Evolutionary conservation across 2,797 vertebrate species (phyloP), one percentile per base, ranked within the genome.

Genomic region (Brotula barbata): DNA sequence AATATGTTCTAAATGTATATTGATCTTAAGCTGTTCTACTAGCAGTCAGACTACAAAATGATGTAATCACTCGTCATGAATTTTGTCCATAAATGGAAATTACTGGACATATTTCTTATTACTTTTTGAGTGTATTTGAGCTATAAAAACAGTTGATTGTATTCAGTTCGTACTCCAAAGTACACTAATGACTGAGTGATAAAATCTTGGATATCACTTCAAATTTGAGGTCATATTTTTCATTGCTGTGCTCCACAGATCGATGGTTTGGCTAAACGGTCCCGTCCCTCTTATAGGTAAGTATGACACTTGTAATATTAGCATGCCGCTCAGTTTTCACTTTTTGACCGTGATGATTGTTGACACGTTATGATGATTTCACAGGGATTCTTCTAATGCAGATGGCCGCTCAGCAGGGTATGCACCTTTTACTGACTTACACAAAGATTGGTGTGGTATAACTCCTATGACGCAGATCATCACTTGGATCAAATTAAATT

Each of bases 351-450:
- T 22, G 10, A 19, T 33, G 10, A 19, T 19, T 52, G 14, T 16
- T 36, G 10, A 21, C 5, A 7, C 3, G 6, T 16, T 8, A 0
- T 11, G 1, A 1, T 22, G n/a, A 40, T 22, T 61, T 34, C 23
- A 6, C 31, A 77, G 75, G 65, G 57, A 37, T 65, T 49, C 8
- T 72, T 0, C 19, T 72, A 21, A 17, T 56, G 28, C 42, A 8
- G 19, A 25, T 12, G 7, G n/a, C 36, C 17, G 43, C 25, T 14
- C 2, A 1, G 5, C 15, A 0, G 2, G n/a, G 73, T 75, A 7
- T 50, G 73, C 37, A 25, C 10, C 16, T 31, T 7, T n/a, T 46
- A 6, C 17, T 13, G 6, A 11, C 3, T 43, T n/a, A 6, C 34
- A 36, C 15, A 14, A 62, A 22, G 17, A 3, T 40, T 34, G 6